Conservation (phyloP, 2,888 invertebrate genomes). For the Agrilus cyanescens region DNA sequence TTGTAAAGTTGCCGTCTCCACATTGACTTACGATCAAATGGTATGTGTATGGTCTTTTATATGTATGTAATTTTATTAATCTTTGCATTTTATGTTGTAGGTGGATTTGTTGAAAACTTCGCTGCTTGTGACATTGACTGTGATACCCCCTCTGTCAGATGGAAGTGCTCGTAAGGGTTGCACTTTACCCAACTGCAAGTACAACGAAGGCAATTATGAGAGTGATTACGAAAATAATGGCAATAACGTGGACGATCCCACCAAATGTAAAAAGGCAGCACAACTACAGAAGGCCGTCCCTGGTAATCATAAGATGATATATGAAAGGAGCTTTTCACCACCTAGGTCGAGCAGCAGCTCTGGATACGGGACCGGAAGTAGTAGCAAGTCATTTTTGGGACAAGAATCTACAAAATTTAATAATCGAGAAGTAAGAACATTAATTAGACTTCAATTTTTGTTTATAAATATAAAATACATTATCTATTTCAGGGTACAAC, state of each 20-base stretch:
- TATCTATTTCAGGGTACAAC: slow-evolving; percentile 38
- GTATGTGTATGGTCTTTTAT: slow-evolving; percentile 27
- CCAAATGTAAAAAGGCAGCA: slow-evolving; percentile 34
- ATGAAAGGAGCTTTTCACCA: slow-evolving; percentile 64
- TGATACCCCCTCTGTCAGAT: slow-evolving; percentile 62
- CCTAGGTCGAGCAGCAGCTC: slow-evolving; percentile 69
- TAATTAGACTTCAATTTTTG: background rate
- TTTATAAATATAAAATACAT: background rate
- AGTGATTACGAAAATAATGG: slow-evolving; percentile 63
- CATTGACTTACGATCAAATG: slow-evolving; percentile 83
- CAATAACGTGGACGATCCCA: slow-evolving; percentile 34
- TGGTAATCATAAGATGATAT: slow-evolving; percentile 52
- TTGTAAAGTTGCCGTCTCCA: slow-evolving; percentile 58
- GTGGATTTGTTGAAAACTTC: slow-evolving; percentile 82
- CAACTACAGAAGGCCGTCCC: slow-evolving; percentile 43
- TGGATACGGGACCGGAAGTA: slow-evolving; percentile 71
- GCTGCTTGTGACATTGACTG: slow-evolving; percentile 71
- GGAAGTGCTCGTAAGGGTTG: slow-evolving; percentile 58
- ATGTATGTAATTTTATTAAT: no score
- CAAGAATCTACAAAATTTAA: slow-evolving; percentile 15
- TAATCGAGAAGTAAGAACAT: slow-evolving; percentile 16
- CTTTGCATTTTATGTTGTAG: no score
- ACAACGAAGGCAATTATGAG: slow-evolving; percentile 47
- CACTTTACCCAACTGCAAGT: slow-evolving; percentile 50
- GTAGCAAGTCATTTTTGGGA: slow-evolving; percentile 34